phyloP scores from a whole-genome alignment of 2,888 invertebrate genomes.

The Drosophila melanosoma region DNA sequence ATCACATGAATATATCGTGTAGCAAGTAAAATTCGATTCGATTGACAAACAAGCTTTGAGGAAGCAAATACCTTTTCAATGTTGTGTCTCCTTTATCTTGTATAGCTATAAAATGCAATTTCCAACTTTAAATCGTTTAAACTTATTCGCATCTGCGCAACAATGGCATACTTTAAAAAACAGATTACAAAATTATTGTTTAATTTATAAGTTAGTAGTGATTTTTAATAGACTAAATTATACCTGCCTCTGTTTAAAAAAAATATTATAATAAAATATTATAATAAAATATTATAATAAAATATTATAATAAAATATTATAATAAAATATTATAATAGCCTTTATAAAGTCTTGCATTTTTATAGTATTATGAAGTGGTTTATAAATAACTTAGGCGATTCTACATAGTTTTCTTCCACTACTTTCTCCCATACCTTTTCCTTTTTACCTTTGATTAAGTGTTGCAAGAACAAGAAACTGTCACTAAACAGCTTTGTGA shows the following conservation, averaged over 20 bases:
- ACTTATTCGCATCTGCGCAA: neutral
- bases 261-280: neutral
- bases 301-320: too few relatives aligned
- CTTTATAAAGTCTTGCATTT: neutral
- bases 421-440: neutral
- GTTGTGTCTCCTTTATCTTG: neutral
- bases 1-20: neutral
- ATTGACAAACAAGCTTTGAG: neutral
- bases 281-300: neutral
- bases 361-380: neutral
- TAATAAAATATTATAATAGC: too few relatives aligned
- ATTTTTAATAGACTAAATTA: neutral
- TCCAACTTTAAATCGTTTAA: neutral
- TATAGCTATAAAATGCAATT: neutral
- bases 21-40: neutral
- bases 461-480: slow-evolving; percentile 10
- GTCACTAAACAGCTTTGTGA: slow-evolving; percentile 10
- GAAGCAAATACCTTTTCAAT: neutral
- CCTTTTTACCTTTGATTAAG: slow-evolving; percentile 29
- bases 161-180: neutral
- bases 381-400: neutral
- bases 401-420: neutral
- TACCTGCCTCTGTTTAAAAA: neutral
- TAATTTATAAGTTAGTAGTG: neutral
- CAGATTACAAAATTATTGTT: neutral